Conservation (phyloP, 2,888 invertebrate species). For the Eupithecia dodoneata region DNA sequence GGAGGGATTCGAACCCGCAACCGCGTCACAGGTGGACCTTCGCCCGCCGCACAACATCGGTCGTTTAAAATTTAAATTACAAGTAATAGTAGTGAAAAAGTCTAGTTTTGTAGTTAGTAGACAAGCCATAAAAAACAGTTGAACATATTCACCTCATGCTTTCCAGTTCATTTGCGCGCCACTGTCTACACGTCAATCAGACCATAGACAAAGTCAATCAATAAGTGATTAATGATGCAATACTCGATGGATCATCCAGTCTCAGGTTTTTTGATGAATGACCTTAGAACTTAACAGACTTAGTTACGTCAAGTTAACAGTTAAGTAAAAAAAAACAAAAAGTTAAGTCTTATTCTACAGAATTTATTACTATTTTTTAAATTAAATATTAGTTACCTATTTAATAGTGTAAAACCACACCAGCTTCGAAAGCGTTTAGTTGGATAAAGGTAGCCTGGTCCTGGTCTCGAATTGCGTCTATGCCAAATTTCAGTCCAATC, state of each 20-base stretch:
- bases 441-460: background rate
- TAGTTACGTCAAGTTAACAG: too few species aligned
- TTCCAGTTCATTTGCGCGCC: slow-evolving; percentile 74
- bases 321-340: too few species aligned
- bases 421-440: background rate
- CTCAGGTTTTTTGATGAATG: slow-evolving; percentile 40
- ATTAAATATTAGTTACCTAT: too few species aligned
- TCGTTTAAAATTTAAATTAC: background rate
- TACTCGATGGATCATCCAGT: slow-evolving; percentile 65
- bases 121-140: background rate
- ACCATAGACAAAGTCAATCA: slow-evolving; percentile 65
- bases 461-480: background rate
- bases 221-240: slow-evolving; percentile 71
- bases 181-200: slow-evolving; percentile 77
- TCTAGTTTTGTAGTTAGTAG: background rate
- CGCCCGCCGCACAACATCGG: too few species aligned
- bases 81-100: background rate
- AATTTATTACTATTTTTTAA: too few species aligned
- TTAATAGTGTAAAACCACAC: background rate
- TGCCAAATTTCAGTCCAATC: background rate
- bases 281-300: slow-evolving; percentile 30
- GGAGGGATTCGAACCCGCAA: too few species aligned
- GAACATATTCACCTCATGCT: background rate
- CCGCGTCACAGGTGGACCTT: too few species aligned
- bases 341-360: too few species aligned